Conservation (phyloP, 2,888 invertebrate species). For the Cerceris ruficornis region DNA sequence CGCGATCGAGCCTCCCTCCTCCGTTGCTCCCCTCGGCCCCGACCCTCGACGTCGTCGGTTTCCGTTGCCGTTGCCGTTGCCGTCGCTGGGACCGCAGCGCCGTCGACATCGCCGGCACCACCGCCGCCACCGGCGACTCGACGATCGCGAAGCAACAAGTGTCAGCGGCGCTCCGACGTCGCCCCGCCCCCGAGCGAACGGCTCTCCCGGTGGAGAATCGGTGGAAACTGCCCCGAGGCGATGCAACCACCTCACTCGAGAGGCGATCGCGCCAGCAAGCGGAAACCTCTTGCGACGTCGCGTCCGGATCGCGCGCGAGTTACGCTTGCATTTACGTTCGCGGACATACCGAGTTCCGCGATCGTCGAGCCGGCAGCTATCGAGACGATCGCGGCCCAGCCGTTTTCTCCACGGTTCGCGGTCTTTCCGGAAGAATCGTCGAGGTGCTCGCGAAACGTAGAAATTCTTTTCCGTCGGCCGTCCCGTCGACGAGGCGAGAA, state of each 20-base stretch:
- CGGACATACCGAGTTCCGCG: no score
- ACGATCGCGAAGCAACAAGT: slow-evolving; percentile 76
- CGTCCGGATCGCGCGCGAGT: slow-evolving; percentile 11
- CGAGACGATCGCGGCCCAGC: no score
- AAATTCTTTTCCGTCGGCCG: no score
- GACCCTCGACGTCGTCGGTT: slow-evolving; percentile 5
- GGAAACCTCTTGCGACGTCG: slow-evolving; percentile 33
- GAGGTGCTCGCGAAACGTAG: no score
- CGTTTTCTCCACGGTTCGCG: no score
- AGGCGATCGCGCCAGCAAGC: slow-evolving; percentile 74
- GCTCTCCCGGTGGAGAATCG: slow-evolving; percentile 37
- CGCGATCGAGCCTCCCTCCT: no score
- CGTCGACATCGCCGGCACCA: no score
- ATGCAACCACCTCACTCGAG: slow-evolving; percentile 80
- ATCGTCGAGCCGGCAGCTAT: no score
- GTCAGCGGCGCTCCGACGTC: slow-evolving; percentile 68
- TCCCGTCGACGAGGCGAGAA: background rate
- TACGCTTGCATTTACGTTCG: background rate
- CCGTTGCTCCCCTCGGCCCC: no score
- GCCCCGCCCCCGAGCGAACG: slow-evolving; percentile 75
- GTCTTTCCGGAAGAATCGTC: no score
- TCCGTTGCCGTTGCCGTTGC: slow-evolving; percentile 28
- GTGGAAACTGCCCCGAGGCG: slow-evolving; percentile 74
- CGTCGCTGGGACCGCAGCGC: background rate
- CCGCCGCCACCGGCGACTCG: background rate